Conservation (phyloP, 2,113 vertebrate genomes). For the Rostratula benghalensis region DNA sequence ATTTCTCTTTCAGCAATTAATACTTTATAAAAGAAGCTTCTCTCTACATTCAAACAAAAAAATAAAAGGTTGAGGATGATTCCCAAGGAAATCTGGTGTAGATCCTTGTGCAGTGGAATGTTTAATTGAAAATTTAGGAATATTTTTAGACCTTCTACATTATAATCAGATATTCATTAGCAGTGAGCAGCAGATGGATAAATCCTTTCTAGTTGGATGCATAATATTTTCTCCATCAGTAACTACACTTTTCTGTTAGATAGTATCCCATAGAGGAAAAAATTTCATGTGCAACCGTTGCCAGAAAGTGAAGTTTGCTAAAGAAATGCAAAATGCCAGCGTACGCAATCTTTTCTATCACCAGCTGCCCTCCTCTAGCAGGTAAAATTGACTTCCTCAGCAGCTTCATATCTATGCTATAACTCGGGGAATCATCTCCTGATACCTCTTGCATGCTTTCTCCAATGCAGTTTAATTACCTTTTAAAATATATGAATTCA, state of each 20-base stretch:
- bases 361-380: not conserved
- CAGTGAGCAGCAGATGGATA: not conserved
- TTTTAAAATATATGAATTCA: rapidly evolving
- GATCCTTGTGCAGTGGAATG: not conserved
- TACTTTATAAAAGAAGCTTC: not conserved
- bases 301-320: not conserved
- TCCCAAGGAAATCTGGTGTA: not conserved
- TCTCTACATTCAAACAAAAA: not conserved
- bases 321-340: not conserved
- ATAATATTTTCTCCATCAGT: not conserved
- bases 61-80: not conserved
- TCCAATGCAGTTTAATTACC: not conserved
- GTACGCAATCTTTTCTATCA: not conserved
- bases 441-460: not conserved
- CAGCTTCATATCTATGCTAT: not conserved
- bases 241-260: not conserved
- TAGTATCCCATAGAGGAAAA: not conserved
- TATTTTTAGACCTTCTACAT: not conserved
- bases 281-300: not conserved
- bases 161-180: not conserved
- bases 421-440: not conserved
- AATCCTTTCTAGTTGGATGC: not conserved
- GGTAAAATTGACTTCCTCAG: not conserved
- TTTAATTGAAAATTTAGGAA: not conserved
- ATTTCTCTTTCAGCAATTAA: not conserved